Percentiles rank a stretch among this genome's conserved stretches.
Evolutionary conservation across 2,113 vertebrate species (phyloP).

Genomic region (Silurus glanis): DNA sequence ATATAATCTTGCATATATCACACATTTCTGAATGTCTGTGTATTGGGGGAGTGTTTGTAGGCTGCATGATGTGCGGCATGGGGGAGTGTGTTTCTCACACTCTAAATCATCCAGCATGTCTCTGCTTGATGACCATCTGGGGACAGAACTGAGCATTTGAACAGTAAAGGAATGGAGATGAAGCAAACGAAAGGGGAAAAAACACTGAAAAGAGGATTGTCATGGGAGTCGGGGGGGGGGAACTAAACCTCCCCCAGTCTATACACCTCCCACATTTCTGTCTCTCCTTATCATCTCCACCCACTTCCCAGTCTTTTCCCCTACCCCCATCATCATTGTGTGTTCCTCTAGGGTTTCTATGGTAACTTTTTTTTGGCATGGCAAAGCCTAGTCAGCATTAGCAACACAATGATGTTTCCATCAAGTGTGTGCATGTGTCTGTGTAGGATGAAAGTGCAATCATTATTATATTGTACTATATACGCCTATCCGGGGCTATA

Average conservation of each 20-base stretch:
- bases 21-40: background rate
- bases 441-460: conserved; percentile 32
- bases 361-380: conserved; percentile 74
- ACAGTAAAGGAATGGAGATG: conserved; percentile 27
- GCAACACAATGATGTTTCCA: conserved; percentile 70
- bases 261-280: conserved; percentile 48
- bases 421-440: conserved; percentile 50
- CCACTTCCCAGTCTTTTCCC: conserved; percentile 50
- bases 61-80: conserved; percentile 34
- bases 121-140: conserved; percentile 47
- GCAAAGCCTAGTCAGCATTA: conserved; percentile 67
- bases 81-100: conserved; percentile 49
- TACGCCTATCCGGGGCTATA: conserved; percentile 45
- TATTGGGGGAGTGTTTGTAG: conserved; percentile 7
- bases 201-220: background rate
- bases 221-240: background rate
- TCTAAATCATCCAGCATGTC: conserved; percentile 51
- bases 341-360: conserved; percentile 67
- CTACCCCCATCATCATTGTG: conserved; percentile 66
- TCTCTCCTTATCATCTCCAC: conserved; percentile 23
- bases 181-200: conserved; percentile 5
- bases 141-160: conserved; percentile 48
- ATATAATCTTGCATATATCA: background rate
- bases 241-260: conserved; percentile 57
- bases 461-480: conserved; percentile 50